Evolutionary conservation across 2,888 invertebrate species (phyloP).

Genomic region (Platycheirus albimanus): DNA sequence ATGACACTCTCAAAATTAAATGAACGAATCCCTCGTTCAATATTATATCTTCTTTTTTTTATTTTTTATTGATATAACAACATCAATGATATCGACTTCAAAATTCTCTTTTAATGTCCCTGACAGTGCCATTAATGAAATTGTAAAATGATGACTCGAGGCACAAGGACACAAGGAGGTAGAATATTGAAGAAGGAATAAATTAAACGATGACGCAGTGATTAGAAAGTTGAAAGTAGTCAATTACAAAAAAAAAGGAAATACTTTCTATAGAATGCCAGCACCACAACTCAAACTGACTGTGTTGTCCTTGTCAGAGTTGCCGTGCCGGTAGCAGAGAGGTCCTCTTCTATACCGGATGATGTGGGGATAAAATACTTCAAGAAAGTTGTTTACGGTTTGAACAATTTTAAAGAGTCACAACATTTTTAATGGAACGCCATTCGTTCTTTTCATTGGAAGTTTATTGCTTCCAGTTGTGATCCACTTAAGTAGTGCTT

Average conservation of each 20-base stretch:
- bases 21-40: neutral
- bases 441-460: conserved; percentile 37
- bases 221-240: conserved; percentile 52
- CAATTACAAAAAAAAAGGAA: no score
- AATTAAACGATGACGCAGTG: conserved; percentile 51
- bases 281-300: no score
- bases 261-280: neutral
- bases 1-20: conserved; percentile 19
- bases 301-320: no score
- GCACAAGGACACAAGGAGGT: neutral
- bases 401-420: conserved; percentile 33
- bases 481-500: conserved; percentile 74
- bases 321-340: no score
- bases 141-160: conserved; percentile 37
- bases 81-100: conserved; percentile 28
- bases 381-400: conserved; percentile 4
- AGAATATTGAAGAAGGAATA: conserved; percentile 5
- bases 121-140: conserved; percentile 38
- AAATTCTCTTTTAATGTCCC: conserved; percentile 19
- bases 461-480: conserved; percentile 71
- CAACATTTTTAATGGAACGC: conserved; percentile 41
- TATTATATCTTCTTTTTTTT: neutral
- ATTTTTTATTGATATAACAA: conserved; percentile 1
- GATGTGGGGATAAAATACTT: neutral
- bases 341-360: no score